phyloP scores from a whole-genome alignment of 2,797 vertebrate species.

The Babyrousa celebensis region DNA sequence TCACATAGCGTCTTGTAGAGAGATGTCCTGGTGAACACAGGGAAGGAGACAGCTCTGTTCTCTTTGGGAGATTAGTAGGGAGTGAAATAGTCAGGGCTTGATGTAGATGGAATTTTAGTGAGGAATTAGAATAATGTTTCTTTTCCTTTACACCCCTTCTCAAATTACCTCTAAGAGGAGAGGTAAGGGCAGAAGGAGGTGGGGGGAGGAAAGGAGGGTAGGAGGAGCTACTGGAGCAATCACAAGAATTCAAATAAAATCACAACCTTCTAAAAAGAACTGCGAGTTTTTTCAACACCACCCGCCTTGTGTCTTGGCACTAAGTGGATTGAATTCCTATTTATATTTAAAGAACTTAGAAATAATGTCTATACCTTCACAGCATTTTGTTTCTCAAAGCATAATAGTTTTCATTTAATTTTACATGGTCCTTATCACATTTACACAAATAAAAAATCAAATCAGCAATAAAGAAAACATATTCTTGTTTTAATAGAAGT shows the following conservation, averaged over 20 bases:
- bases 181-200: background rate
- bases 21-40: slow-evolving; percentile 20
- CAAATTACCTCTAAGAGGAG: slow-evolving; percentile 10
- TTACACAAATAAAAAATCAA: slow-evolving; percentile 52
- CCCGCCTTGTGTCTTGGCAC: background rate
- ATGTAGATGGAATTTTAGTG: background rate
- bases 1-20: background rate
- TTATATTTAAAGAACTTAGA: slow-evolving; percentile 33
- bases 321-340: background rate
- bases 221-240: background rate
- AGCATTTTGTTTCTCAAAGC: slow-evolving; percentile 45
- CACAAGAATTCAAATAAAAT: slow-evolving; percentile 52
- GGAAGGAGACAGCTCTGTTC: background rate
- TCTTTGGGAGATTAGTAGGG: slow-evolving; percentile 28
- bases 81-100: background rate
- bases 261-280: background rate
- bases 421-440: slow-evolving; percentile 1
- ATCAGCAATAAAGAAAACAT: slow-evolving; percentile 20
- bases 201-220: background rate
- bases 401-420: slow-evolving; percentile 43
- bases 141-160: slow-evolving; percentile 49
- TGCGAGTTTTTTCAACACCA: background rate
- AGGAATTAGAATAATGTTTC: slow-evolving; percentile 55
- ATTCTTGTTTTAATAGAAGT: slow-evolving; percentile 50
- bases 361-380: background rate